These are phyloP conservation scores for Pelusios castaneus DNA, from an alignment of 2,113 vertebrate genomes.

Conservation along the genomic window DNA sequence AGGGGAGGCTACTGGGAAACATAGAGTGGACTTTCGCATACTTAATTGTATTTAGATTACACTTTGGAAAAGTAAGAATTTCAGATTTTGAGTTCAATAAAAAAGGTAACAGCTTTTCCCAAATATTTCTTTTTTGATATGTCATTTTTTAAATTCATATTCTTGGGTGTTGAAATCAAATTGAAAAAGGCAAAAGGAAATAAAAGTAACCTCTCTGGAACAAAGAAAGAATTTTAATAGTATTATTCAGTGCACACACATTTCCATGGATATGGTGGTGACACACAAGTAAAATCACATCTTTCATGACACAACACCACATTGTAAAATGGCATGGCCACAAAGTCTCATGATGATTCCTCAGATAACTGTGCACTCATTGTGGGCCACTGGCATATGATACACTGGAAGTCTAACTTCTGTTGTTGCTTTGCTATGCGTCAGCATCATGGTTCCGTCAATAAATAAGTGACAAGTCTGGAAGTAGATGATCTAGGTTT, in stretches of 20 bases:
- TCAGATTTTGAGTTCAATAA: background rate
- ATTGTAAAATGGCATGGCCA: background rate
- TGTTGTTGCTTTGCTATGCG: background rate
- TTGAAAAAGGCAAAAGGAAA: background rate
- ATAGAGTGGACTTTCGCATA: background rate
- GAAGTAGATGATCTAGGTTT: background rate
- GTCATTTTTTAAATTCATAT: background rate
- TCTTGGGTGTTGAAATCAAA: background rate
- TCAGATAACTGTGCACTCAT: background rate
- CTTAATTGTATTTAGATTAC: background rate
- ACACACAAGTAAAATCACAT: background rate
- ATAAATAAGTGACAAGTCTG: background rate
- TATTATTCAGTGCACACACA: background rate
- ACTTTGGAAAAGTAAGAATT: background rate
- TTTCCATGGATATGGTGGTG: background rate
- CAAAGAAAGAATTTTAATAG: background rate
- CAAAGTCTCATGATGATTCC: background rate
- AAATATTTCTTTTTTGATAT: accelerated
- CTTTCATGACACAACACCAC: background rate
- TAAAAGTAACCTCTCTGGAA: background rate
- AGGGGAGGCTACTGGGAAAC: background rate
- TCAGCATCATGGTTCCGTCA: background rate
- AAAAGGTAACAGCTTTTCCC: background rate
- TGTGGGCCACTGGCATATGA: background rate
- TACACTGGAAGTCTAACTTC: background rate